phyloP scores from a whole-genome alignment of 2,888 invertebrate genomes.

The Pammene fasciana region DNA sequence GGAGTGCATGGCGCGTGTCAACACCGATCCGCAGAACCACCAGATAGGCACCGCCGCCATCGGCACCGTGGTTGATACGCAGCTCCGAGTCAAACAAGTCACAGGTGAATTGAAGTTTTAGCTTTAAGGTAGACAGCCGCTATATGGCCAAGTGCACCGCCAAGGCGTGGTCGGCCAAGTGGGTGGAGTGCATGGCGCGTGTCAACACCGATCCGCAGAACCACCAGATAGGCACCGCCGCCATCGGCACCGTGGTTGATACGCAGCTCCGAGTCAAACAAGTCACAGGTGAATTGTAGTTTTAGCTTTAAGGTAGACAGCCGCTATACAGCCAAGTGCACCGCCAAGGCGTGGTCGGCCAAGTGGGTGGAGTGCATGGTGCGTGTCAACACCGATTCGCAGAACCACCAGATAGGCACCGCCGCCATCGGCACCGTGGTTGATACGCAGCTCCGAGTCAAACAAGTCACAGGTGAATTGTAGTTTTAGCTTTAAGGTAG shows the following conservation, averaged over 20 bases:
- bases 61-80: conserved; percentile 85
- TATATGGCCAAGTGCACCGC: background rate
- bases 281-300: conserved; percentile 61
- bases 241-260: conserved; percentile 87
- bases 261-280: conserved; percentile 83
- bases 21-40: conserved; percentile 91
- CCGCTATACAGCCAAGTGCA: background rate
- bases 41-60: conserved; percentile 91
- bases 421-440: conserved; percentile 88
- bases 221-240: conserved; percentile 90
- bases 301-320: background rate
- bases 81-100: conserved; percentile 83
- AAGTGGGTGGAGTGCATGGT: conserved; percentile 89
- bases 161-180: conserved; percentile 81
- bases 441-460: conserved; percentile 85
- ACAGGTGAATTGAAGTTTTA: conserved; percentile 53
- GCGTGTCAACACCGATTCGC: conserved; percentile 87
- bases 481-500: background rate
- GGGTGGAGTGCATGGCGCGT: conserved; percentile 88
- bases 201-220: conserved; percentile 90
- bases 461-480: conserved; percentile 72
- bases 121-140: conserved; percentile 32
- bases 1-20: conserved; percentile 86
- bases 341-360: conserved; percentile 75
- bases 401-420: conserved; percentile 91